Evolutionary conservation across 2,888 invertebrate species (phyloP), one percentile per base, ranked within the genome.

Genomic region (Philhelius pedissequus): DNA sequence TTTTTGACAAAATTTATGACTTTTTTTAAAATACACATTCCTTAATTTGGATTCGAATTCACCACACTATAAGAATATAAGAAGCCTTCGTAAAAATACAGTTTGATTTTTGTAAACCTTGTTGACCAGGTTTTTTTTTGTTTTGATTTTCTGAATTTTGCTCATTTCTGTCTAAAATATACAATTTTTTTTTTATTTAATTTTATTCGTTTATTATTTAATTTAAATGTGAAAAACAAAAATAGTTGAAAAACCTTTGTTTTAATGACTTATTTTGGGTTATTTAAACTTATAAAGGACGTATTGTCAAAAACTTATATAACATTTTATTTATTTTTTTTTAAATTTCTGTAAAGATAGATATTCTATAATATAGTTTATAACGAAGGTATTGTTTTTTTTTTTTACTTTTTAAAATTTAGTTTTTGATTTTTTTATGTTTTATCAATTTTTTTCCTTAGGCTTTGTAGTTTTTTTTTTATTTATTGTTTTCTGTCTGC

Each of bases 401-500:
- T 8, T 60, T 30, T 50, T 8, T 71, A n/a, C 35, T 62, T 15
- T 54, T 62, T 54, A n/a, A n/a, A n/a, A n/a, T n/a, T n/a, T n/a
- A n/a, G 25, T 25, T 52, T 13, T 48, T 48, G n/a, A 30, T 18
- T 64, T 64, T 13, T n/a, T 54, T 64, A 18, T 45, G 1, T 4
- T 25, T 43, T 25, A 43, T 75, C 11, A 66, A 48, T 70, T 76
- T 64, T 27, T 54, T 68, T 66, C 38, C 60, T 66, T 78, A 83
- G 69, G 58, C 81, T 66, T 70, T 66, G 66, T 56, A 35, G 69
- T 64, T 70, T 62, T 56, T 76, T 76, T 56, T 64, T 62, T 56
- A 40, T 58, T 83, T 83, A 83, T 83, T 83, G 83, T 83, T 79
- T 83, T 78, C 60, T 83, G 83, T 83, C 78, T 78, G 78, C 50